A percentile compares a stretch with the other conserved stretches of the same genome.
These are phyloP conservation scores for Tiliacea aurago DNA, from an alignment of 2,888 invertebrate genomes.

Conservation along the genomic window DNA sequence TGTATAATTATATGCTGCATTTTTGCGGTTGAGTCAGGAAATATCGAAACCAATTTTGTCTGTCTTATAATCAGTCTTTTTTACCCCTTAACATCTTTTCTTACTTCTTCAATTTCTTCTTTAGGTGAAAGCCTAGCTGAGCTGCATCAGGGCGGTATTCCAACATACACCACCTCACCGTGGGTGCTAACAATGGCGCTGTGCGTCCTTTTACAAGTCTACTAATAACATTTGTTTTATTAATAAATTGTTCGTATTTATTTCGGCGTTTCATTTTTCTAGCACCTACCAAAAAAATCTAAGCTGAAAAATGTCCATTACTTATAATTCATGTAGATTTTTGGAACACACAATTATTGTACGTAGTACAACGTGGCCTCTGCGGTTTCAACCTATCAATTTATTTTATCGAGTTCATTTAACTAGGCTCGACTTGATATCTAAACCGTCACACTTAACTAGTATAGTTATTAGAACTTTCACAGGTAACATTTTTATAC, in stretches of 20 bases:
- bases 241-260: slow-evolving; percentile 87
- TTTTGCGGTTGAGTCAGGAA: not conserved
- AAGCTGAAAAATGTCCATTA: not conserved
- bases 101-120: slow-evolving; percentile 42
- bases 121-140: slow-evolving; percentile 87
- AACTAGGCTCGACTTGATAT: too few relatives aligned
- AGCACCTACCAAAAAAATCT: not conserved
- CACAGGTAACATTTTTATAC: too few relatives aligned
- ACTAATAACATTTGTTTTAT: slow-evolving; percentile 75
- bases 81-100: not conserved
- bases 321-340: not conserved
- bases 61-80: not conserved
- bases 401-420: too few relatives aligned
- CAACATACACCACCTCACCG: slow-evolving; percentile 49
- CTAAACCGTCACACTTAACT: too few relatives aligned
- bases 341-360: not conserved
- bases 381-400: too few relatives aligned
- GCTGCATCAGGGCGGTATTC: slow-evolving; percentile 83
- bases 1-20: too few relatives aligned
- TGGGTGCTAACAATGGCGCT: slow-evolving; percentile 71
- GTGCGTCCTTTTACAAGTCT: slow-evolving; percentile 77
- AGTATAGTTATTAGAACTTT: too few relatives aligned
- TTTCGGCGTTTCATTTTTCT: slow-evolving; percentile 55
- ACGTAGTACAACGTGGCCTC: not conserved
- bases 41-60: too few relatives aligned